Conservation (phyloP, 2,113 vertebrate genomes). For the Brachyistius frenatus region DNA sequence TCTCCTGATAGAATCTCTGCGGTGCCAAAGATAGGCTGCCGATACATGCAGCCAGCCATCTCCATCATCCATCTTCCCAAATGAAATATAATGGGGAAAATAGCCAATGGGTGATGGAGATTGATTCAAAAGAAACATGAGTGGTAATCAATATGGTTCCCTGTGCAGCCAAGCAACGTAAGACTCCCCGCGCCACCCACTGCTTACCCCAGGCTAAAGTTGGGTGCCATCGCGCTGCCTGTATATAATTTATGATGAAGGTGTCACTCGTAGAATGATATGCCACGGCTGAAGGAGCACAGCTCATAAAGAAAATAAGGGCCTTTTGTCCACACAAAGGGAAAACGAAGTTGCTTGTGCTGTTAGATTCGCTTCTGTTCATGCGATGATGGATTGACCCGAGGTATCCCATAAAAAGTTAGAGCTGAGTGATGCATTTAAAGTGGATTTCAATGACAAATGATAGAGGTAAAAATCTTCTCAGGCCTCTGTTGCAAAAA, state of each 20-base stretch:
- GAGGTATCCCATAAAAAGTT: slow-evolving; percentile 41
- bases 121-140: slow-evolving; percentile 80
- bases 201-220: slow-evolving; percentile 58
- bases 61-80: slow-evolving; percentile 69
- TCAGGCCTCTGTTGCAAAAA: not conserved
- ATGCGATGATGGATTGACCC: slow-evolving; percentile 56
- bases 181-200: slow-evolving; percentile 54
- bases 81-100: slow-evolving; percentile 76
- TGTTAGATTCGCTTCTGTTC: slow-evolving; percentile 46
- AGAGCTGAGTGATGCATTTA: slow-evolving; percentile 36
- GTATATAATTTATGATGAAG: slow-evolving; percentile 72
- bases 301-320: slow-evolving; percentile 60
- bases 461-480: slow-evolving; percentile 35
- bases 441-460: slow-evolving; percentile 53
- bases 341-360: slow-evolving; percentile 38
- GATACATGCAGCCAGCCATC: slow-evolving; percentile 35
- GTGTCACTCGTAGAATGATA: slow-evolving; percentile 70
- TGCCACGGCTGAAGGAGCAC: slow-evolving; percentile 60
- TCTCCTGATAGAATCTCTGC: slow-evolving; percentile 69
- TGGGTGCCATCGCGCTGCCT: slow-evolving; percentile 43
- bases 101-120: slow-evolving; percentile 78
- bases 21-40: slow-evolving; percentile 23
- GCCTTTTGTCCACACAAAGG: slow-evolving; percentile 45
- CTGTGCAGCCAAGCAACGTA: slow-evolving; percentile 62
- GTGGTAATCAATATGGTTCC: slow-evolving; percentile 78